Evolutionary conservation across 1,140 invertebrate genomes (phyloP), one percentile per base, ranked within the genome.

Genomic region (Sesamia nonagrioides): DNA sequence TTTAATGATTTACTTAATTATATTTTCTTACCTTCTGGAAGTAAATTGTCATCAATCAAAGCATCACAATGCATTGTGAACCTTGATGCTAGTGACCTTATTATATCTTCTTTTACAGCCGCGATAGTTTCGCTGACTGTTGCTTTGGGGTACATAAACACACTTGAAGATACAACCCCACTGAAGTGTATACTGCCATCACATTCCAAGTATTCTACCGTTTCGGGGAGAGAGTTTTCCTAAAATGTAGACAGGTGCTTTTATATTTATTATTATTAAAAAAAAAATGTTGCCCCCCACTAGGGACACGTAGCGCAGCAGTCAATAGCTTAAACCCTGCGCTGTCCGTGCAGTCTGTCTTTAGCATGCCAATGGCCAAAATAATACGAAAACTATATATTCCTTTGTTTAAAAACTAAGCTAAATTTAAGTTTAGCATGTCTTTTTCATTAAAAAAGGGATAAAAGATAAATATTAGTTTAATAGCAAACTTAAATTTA

Each of bases 1-100:
- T 21, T 56, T 56, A 35, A 4, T 58, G 7, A 9, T 4, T 21
- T 40, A 27, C 1, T 13, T 42, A n/a, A 17, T 45, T 11, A 35
- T 35, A 4, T 35, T 40, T 50, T 60, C 56, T 79, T 17, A 96
- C 96, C 96, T 96, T 96, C 96, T 27, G 96, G 96, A 80, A 96
- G 95, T 83, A 96, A 95, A 88, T 96, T 96, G 84, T 98, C 97
- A 92, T 98, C 97, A 85, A 97, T 97, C 50, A 98, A 94, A 81
- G 97, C 97, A 94, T 98, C 97, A 96, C 97, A 98, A 84, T 98
- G 97, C 96, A 98, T 97, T 84, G 98, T 97, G 87, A 98, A 96
- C 82, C 98, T 95, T 37, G 97, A 96, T 2, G 97, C 95, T 60
- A 98, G 93, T 77, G 97, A 98, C 79, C 98, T 94, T 63, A 98